These are phyloP conservation scores for Hypomecis atomaria DNA, from an alignment of 2,888 invertebrate species.

Conservation along the genomic window DNA sequence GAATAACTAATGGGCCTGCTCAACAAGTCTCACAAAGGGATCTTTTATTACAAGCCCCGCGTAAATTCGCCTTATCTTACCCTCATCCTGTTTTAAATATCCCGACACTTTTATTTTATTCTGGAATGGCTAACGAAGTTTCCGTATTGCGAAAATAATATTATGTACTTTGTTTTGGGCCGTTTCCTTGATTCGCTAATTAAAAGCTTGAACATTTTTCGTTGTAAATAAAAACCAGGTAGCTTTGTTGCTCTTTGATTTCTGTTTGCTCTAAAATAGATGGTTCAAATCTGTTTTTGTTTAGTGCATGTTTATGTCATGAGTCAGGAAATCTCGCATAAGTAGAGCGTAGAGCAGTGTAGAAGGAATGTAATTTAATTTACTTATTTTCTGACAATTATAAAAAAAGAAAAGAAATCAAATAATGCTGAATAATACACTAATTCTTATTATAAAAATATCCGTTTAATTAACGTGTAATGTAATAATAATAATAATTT, in stretches of 20 bases:
- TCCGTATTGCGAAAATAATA: slow-evolving; percentile 34
- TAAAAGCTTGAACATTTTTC: slow-evolving; percentile 4
- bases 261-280: too few relatives aligned
- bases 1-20: slow-evolving; percentile 74
- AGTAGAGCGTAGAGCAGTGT: too few relatives aligned
- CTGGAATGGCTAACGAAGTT: slow-evolving; percentile 47
- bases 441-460: too few relatives aligned
- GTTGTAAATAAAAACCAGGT: background rate
- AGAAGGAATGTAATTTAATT: too few relatives aligned
- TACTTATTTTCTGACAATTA: too few relatives aligned
- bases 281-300: too few relatives aligned
- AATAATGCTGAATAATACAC: too few relatives aligned
- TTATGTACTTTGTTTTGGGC: slow-evolving; percentile 24
- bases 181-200: slow-evolving; percentile 23
- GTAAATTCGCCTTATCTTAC: slow-evolving; percentile 58
- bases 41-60: slow-evolving; percentile 63
- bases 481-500: too few relatives aligned
- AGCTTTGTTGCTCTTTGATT: background rate
- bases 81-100: slow-evolving; percentile 37
- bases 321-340: too few relatives aligned
- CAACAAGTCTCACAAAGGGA: slow-evolving; percentile 68
- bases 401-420: too few relatives aligned
- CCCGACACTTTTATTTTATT: slow-evolving; percentile 53
- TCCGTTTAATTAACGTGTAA: too few relatives aligned
- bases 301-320: too few relatives aligned